phyloP scores from a whole-genome alignment of 1,140 invertebrate species.

The Portunus trituberculatus region DNA sequence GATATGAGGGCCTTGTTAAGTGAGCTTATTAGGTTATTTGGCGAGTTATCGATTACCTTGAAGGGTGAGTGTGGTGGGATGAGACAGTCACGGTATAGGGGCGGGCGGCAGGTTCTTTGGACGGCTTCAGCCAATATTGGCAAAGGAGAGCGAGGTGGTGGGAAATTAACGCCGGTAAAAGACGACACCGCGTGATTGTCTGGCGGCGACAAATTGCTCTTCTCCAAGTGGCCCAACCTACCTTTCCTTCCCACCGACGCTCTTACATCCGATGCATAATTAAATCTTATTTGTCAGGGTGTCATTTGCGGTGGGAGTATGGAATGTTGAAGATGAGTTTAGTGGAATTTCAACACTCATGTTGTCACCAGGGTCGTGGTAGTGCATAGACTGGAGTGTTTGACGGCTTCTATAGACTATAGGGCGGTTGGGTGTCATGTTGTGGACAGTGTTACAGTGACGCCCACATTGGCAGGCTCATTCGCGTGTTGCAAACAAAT shows the following conservation, averaged over 20 bases:
- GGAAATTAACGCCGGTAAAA: slow-evolving; percentile 59
- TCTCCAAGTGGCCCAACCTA: neutral
- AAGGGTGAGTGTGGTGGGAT: neutral
- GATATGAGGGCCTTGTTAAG: neutral
- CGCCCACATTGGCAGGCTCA: neutral
- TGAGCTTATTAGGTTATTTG: slow-evolving; percentile 54
- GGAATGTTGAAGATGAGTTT: slow-evolving; percentile 13
- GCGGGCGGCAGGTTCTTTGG: slow-evolving; percentile 38
- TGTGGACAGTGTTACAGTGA: neutral
- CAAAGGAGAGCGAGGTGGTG: slow-evolving; percentile 44
- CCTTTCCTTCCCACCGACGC: neutral
- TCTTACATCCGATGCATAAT: neutral
- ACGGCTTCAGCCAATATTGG: slow-evolving; percentile 69
- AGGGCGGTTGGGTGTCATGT: neutral
- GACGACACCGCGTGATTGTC: slow-evolving; percentile 5
- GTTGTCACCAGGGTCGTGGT: neutral
- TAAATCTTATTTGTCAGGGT: slow-evolving; percentile 8
- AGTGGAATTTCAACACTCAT: neutral
- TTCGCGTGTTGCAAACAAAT: neutral
- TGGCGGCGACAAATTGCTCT: slow-evolving; percentile 16
- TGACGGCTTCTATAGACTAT: no score
- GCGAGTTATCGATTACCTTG: neutral
- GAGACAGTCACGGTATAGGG: slow-evolving; percentile 46
- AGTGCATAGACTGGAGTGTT: neutral
- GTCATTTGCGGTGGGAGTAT: slow-evolving; percentile 11